phyloP scores from a whole-genome alignment of 2,113 vertebrate species.

The Lasiurus borealis region DNA sequence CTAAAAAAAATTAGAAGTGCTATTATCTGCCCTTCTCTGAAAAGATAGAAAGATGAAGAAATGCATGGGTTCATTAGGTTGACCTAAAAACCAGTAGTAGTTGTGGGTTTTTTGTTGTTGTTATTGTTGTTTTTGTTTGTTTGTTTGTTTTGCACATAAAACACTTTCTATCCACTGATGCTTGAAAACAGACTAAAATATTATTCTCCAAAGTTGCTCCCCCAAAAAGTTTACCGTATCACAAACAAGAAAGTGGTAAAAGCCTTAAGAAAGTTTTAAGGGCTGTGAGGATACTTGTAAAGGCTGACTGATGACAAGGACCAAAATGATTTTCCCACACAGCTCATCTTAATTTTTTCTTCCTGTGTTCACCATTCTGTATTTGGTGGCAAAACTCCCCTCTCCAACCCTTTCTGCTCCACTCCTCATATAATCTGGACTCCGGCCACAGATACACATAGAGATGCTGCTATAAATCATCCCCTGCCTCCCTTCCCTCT shows the following conservation, averaged over 20 bases:
- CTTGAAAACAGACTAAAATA: constrained; percentile 1
- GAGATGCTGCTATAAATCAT: constrained; percentile 26
- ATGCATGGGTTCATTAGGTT: constrained; percentile 11
- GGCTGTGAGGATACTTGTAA: constrained; percentile 12
- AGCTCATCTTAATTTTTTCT: constrained; percentile 12
- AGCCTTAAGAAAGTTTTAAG: not conserved
- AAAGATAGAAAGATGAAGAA: not conserved
- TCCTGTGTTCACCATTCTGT: constrained; percentile 43
- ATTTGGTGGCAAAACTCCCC: not conserved
- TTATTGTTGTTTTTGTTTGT: too few relatives aligned
- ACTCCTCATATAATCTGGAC: not conserved
- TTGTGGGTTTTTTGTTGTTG: too few relatives aligned
- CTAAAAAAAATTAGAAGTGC: constrained; percentile 11
- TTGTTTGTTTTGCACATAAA: constrained; percentile 45
- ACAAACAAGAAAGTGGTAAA: not conserved
- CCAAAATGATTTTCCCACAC: constrained; percentile 5
- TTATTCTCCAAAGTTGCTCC: not conserved
- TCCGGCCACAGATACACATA: not conserved
- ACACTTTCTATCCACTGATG: not conserved
- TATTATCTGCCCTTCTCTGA: not conserved
- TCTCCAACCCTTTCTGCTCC: not conserved
- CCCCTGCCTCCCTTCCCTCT: not conserved
- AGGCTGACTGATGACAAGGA: constrained; percentile 46
- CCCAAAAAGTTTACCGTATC: not conserved
- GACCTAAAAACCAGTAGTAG: not conserved